Evolutionary conservation across 2,113 vertebrate genomes (phyloP), one percentile per base, ranked within the genome.

Genomic region (Clarias macrocephalus): DNA sequence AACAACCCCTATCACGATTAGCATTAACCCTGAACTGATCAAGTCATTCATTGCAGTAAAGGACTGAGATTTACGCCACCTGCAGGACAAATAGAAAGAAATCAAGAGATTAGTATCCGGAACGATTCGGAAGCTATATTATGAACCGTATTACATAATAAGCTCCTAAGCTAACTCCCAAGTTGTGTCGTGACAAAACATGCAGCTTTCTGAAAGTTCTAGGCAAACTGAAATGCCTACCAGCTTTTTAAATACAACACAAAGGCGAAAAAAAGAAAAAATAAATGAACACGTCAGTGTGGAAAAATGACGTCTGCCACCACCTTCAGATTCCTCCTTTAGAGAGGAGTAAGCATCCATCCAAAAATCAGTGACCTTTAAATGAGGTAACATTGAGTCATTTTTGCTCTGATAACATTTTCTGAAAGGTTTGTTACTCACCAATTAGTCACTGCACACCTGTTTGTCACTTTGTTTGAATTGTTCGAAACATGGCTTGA

Each of bases 1-100:
- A 84, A 91, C 91, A 95, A 96, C 95, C 95, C 95, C 95, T 96
- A 96, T 96, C 95, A 96, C 95, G 94, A 95, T 95, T 96, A 96
- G 95, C 95, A 96, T 96, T 96, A 96, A 95, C 90, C 90, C 94
- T 92, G 93, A 90, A 91, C 89, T 91, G 94, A 89, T 93, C 91
- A 83, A 33, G 23, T 42, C 52, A 21, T 66, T 19, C 28, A 18
- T 15, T 37, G 57, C 16, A 12, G 9, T 37, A 10, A 48, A 2
- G 25, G 84, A 16, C 60, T 48, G 23, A 48, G 33, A 6, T 30
- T 7, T 28, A 48, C 16, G 42, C 23, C 80, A 25, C 33, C 93
- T 93, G 93, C 91, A 73, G 93, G 92, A 75, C 89, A 89, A 90
- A 5, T 85, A 89, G 73, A 94, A 7, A 91, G 2, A 60, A 68